A percentile compares a stretch with the other conserved stretches of the same genome.
phyloP scores from a whole-genome alignment of 2,797 vertebrate genomes.

The Columba guinea region DNA sequence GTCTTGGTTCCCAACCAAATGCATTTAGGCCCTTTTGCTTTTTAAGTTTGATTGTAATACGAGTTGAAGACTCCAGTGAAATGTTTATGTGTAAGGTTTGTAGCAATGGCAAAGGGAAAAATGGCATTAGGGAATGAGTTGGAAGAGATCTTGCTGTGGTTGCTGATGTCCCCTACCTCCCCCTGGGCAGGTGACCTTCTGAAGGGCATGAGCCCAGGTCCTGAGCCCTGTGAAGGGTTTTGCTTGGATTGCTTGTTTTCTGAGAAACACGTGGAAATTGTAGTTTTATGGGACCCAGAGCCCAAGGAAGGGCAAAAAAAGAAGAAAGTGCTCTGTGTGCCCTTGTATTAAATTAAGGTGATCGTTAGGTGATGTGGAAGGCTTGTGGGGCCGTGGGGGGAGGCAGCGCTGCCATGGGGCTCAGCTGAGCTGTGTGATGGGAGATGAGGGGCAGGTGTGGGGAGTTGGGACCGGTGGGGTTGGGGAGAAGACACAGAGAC shows the following conservation, averaged over 20 bases:
- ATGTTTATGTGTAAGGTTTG: slow-evolving; percentile 69
- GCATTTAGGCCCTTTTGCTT: slow-evolving; percentile 76
- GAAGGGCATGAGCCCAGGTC: accelerated
- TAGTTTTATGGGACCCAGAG: background rate
- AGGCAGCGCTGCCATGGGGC: background rate
- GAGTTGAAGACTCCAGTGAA: slow-evolving; percentile 78
- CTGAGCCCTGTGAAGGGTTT: background rate
- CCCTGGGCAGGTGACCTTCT: background rate
- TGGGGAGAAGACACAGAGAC: background rate
- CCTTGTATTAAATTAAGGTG: background rate
- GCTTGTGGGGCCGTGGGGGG: background rate
- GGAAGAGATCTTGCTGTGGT: slow-evolving; percentile 3
- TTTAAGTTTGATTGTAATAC: slow-evolving; percentile 79
- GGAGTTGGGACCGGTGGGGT: background rate
- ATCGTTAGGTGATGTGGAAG: accelerated
- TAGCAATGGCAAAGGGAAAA: slow-evolving; percentile 40
- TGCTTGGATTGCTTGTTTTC: background rate
- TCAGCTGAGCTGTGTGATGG: background rate
- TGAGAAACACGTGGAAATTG: accelerated
- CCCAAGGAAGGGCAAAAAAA: background rate
- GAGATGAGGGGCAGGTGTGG: background rate
- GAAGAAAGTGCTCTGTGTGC: background rate
- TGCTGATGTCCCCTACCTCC: background rate
- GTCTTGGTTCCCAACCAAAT: slow-evolving; percentile 79
- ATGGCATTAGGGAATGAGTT: slow-evolving; percentile 39